Percentiles rank a stretch among this genome's conserved stretches.
Evolutionary conservation across 2,113 vertebrate species (phyloP).

Genomic region (Xyrauchen texanus): DNA sequence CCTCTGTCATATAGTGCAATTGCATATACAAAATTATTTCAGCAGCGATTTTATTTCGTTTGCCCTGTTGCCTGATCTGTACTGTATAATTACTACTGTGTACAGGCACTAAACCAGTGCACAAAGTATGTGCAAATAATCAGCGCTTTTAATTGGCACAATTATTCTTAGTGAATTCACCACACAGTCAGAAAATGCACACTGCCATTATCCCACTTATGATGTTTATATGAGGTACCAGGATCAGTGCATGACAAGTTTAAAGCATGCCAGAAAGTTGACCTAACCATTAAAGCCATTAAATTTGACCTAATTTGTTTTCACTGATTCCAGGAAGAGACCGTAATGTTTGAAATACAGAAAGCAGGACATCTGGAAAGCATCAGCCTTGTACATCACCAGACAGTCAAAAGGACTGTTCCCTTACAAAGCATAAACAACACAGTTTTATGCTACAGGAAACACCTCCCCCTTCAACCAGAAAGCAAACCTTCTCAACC

Average conservation of each 20-base stretch:
- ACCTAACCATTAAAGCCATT: not conserved
- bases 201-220: not conserved
- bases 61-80: too few relatives aligned
- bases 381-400: not conserved
- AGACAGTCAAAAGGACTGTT: not conserved
- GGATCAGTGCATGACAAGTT: not conserved
- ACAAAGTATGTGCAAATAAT: too few relatives aligned
- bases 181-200: not conserved
- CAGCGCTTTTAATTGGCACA: too few relatives aligned
- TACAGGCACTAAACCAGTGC: too few relatives aligned
- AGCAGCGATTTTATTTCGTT: too few relatives aligned
- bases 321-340: not conserved
- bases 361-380: constrained; percentile 7
- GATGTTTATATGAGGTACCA: not conserved
- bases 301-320: not conserved
- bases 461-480: not conserved
- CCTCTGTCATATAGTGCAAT: too few relatives aligned
- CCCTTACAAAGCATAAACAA: not conserved
- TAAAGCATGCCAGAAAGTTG: constrained; percentile 4
- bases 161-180: too few relatives aligned
- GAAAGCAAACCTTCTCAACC: too few relatives aligned
- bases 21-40: too few relatives aligned
- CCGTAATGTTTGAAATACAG: not conserved
- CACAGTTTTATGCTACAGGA: not conserved
- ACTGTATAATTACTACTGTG: too few relatives aligned